Conservation (phyloP, 2,888 invertebrate genomes). For the Hirtodrosophila trivittata region DNA sequence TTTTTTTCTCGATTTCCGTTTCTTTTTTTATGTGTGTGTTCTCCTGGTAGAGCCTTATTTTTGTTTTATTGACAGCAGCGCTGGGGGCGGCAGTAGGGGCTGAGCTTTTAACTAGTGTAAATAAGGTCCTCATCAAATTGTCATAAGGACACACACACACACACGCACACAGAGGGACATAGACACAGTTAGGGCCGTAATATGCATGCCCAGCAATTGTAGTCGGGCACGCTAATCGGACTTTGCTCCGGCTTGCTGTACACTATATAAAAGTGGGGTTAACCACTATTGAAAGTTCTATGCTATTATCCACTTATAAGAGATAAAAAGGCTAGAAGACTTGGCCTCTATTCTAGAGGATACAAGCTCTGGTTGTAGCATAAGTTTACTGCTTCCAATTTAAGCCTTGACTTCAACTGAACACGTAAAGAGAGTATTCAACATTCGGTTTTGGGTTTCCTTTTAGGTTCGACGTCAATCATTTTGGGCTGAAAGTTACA, state of each 20-base stretch:
- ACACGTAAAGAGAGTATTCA: conserved; percentile 32
- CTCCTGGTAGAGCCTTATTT: conserved; percentile 51
- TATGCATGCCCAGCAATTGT: conserved; percentile 65
- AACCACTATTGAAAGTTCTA: not conserved
- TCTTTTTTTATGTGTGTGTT: conserved; percentile 33
- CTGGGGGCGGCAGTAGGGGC: conserved; percentile 22
- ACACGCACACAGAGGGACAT: conserved; percentile 26
- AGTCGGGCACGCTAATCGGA: conserved; percentile 54
- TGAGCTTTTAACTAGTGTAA: conserved; percentile 81
- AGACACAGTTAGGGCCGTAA: conserved; percentile 44
- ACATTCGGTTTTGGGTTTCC: not conserved
- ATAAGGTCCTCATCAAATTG: conserved; percentile 81
- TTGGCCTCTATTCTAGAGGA: too few species aligned
- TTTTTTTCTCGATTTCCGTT: conserved; percentile 3
- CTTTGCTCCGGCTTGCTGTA: conserved; percentile 13
- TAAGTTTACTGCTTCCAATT: too few species aligned
- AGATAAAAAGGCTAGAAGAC: too few species aligned
- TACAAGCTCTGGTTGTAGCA: too few species aligned
- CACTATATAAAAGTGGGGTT: conserved; percentile 30
- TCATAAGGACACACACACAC: conserved; percentile 75
- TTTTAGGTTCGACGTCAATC: conserved; percentile 29
- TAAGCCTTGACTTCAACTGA: too few species aligned
- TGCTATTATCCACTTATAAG: too few species aligned
- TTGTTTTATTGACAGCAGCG: conserved; percentile 72
- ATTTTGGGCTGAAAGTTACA: conserved; percentile 35